Base-by-base conservation (phyloP, 1,140 invertebrate species). In the Muscidifurax raptorellus region DNA sequence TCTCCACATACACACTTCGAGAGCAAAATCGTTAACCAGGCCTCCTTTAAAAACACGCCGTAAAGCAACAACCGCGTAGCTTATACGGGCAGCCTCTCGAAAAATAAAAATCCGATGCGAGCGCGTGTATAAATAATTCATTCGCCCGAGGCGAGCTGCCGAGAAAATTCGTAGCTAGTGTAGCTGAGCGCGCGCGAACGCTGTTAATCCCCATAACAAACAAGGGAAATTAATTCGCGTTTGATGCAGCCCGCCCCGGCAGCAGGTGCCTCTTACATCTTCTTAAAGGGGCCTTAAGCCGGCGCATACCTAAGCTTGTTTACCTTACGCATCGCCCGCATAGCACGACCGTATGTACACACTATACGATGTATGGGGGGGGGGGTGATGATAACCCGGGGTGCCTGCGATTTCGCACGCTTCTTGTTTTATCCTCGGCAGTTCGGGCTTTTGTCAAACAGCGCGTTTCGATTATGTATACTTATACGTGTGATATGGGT, bases 231-330 rank as follows among this genome's bases (percentile, higher is more conserved):
- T 52, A 72, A 82, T 74, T 82, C 80, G 52, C 77, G 12, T 75
- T 81, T 64, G 66, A 81, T 32, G 67, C 67, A 32, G 28, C 18
- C 10, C 27, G 22, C 13, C n/a, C 3, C 25, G n/a, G 36, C 66
- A 52, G 80, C 80, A 74, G 80, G 67, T 82, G 67, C 79, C 79
- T 64, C 69, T 81, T 40, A 44, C 69, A 47, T 69, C 40, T 81
- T 69, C 66, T 81, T 72, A 47, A 44, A 36, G 28, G 47, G 47
- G 22, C 28, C 75, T n/a, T 32, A n/a, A 77, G 44, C 75, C 15
- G 13, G 47, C 15, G 71, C 75, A 30, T 18, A 47, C 74, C 7
- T 44, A 76, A 47, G n/a, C 12, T 59, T 77, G 47, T 77, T 77
- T 77, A 13, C 47, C 25, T 18, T 69, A 30, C 10, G 25, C 28